Evolutionary conservation across 2,113 vertebrate species (phyloP).

Genomic region (Antechinus flavipes): DNA sequence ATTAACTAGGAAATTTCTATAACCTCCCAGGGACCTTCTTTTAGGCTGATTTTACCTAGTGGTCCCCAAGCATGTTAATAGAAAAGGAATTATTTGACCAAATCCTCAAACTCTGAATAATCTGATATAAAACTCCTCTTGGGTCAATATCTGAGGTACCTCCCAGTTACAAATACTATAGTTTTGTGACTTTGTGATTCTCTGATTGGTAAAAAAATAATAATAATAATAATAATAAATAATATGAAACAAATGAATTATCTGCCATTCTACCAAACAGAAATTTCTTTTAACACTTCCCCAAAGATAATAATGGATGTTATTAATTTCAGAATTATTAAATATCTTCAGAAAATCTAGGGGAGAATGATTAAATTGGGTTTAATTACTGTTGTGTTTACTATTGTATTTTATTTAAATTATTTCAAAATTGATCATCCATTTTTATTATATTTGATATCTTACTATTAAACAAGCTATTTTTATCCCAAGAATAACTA

Average conservation of each 20-base stretch:
- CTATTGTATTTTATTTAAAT: conserved; percentile 52
- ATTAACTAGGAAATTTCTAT: background rate
- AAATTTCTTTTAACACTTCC: background rate
- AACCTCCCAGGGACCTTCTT: background rate
- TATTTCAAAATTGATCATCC: conserved; percentile 35
- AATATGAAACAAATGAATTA: background rate
- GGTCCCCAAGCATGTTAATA: background rate
- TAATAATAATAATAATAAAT: background rate
- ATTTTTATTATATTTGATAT: background rate
- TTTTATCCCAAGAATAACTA: background rate
- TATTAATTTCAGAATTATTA: conserved; percentile 13
- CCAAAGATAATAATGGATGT: conserved; percentile 3
- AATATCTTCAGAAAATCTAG: background rate
- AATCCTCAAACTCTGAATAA: background rate
- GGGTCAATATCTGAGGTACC: background rate
- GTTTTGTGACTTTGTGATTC: background rate
- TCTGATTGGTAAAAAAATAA: background rate
- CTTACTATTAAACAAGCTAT: background rate
- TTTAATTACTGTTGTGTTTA: background rate
- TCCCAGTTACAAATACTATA: too few relatives aligned
- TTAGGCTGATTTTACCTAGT: background rate
- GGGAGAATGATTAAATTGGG: background rate
- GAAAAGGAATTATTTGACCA: background rate
- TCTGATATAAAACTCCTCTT: background rate
- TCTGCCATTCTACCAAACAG: rapidly evolving